phyloP scores from a whole-genome alignment of 2,797 vertebrate species.

The Bovichtus variegatus region DNA sequence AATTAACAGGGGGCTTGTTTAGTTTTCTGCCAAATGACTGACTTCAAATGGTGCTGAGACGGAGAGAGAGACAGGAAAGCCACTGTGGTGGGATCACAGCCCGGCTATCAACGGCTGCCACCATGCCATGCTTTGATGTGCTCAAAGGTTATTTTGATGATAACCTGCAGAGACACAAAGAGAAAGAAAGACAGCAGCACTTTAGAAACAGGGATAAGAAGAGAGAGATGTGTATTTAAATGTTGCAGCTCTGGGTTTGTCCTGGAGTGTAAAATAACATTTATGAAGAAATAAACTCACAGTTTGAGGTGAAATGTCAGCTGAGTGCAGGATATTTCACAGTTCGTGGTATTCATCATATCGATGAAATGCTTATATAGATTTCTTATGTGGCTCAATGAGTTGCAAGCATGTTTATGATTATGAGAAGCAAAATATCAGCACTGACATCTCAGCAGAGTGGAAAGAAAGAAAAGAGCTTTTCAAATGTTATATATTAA shows the following conservation, averaged over 20 bases:
- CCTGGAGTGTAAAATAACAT: background rate
- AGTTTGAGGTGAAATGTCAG: background rate
- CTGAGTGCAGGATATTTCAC: background rate
- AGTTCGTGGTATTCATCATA: background rate
- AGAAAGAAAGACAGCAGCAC: background rate
- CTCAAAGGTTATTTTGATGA: slow-evolving; percentile 45
- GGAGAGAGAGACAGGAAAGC: slow-evolving; percentile 55
- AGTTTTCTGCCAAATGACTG: slow-evolving; percentile 81
- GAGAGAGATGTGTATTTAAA: background rate
- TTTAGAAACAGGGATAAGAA: slow-evolving; percentile 7
- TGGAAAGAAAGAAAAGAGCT: background rate
- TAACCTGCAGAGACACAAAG: slow-evolving; percentile 40
- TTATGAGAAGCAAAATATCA: background rate
- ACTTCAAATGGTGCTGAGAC: slow-evolving; percentile 73
- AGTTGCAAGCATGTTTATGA: slow-evolving; percentile 12
- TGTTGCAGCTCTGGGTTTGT: background rate
- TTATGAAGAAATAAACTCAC: background rate
- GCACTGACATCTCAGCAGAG: background rate
- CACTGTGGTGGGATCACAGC: slow-evolving; percentile 59
- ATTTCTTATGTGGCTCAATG: slow-evolving; percentile 1
- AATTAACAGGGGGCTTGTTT: slow-evolving; percentile 78
- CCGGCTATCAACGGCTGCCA: slow-evolving; percentile 14
- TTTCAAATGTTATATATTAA: background rate
- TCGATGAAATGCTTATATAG: background rate
- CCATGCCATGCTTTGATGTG: slow-evolving; percentile 61